Evolutionary conservation across 2,888 invertebrate species (phyloP).

Genomic region (Craniophora ligustri): DNA sequence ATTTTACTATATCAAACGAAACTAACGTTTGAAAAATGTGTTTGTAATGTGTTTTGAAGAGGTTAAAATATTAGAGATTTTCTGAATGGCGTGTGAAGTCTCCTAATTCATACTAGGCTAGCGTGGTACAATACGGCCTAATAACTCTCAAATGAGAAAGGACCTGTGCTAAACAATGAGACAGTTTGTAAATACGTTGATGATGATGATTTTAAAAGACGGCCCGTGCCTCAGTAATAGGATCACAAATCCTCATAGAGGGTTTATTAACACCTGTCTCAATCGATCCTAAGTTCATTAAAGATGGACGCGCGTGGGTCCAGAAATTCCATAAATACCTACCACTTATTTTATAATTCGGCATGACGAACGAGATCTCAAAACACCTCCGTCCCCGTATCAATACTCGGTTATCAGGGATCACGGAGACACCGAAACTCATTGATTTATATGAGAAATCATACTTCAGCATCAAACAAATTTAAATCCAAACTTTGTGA

Average conservation of each 20-base stretch:
- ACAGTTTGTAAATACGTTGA: no score
- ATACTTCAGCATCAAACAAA: conserved; percentile 34
- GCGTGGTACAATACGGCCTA: no score
- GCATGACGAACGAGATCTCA: conserved; percentile 70
- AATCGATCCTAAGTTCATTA: conserved; percentile 25
- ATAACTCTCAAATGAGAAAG: no score
- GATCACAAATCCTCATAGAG: background rate
- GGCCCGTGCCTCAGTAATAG: background rate
- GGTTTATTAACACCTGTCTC: conserved; percentile 29
- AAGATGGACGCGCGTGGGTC: conserved; percentile 23
- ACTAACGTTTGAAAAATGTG: no score
- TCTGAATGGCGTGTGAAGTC: no score
- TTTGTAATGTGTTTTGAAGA: no score
- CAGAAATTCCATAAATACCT: conserved; percentile 51
- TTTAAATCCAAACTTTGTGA: conserved; percentile 11
- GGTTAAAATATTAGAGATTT: no score
- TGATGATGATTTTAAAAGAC: background rate
- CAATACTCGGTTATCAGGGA: conserved; percentile 70
- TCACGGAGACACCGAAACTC: conserved; percentile 69
- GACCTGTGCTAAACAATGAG: no score
- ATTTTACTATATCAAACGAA: no score
- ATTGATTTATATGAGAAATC: conserved; percentile 74
- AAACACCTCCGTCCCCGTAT: conserved; percentile 67
- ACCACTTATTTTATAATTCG: conserved; percentile 64
- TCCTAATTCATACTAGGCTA: no score